Evolutionary conservation across 2,797 vertebrate species (phyloP), one percentile per base, ranked within the genome.

Genomic region (Myripristis murdjan): DNA sequence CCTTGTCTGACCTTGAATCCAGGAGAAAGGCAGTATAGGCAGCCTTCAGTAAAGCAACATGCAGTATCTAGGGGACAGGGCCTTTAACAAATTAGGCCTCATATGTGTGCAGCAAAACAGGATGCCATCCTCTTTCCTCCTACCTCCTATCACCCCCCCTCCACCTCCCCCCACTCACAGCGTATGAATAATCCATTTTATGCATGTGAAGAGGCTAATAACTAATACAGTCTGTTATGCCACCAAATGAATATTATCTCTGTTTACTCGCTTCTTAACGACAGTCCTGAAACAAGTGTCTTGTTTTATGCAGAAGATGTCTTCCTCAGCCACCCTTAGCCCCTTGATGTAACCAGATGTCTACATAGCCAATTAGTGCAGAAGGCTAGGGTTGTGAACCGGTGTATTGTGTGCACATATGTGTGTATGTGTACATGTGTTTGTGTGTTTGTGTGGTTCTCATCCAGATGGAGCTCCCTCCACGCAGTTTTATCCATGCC

Each of bases 201-300:
- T 75, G 69, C 60, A 81, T 79, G 31, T 68, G 62, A 79, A 81
- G 70, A 59, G 41, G 31, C 46, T 59, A 59, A 63, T 60, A 82
- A 73, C 47, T 78, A 80, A 83, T 63, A 61, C 76, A 73, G 55
- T 79, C 77, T 72, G 79, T 79, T 68, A 75, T 65, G 57, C 67
- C 53, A 71, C 68, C 73, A 84, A 86, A 79, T 79, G 58, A 80
- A 69, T 79, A 54, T 71, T 75, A 66, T 51, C 60, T 70, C 9
- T 73, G 58, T 83, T 79, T 84, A 77, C 68, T 75, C 59, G 61
- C 35, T 56, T 55, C 26, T 73, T 81, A 71, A 87, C 87, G 54
- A 63, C 23, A 49, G 62, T 80, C 69, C 54, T 69, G 48, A 75
- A 79, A 75, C 68, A 70, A 56, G 62, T 54, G 74, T 79, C 62